These are phyloP conservation scores for Parnassius mnemosyne DNA, from an alignment of 2,888 invertebrate genomes.

Conservation along the genomic window DNA sequence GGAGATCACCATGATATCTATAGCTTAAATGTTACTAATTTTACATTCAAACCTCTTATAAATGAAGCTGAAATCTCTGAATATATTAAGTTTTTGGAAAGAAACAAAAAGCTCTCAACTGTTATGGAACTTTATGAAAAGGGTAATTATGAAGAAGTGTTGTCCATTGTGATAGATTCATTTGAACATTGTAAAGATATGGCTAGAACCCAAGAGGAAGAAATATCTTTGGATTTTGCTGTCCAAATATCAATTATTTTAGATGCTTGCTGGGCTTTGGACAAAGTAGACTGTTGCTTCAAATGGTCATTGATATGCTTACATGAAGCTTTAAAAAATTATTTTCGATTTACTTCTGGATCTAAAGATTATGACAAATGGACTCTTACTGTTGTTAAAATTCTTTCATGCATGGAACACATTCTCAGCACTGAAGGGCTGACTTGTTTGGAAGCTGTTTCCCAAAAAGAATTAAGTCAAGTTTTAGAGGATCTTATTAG, in stretches of 20 bases:
- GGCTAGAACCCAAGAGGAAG: conserved; percentile 65
- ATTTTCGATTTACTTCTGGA: conserved; percentile 71
- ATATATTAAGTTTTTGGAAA: conserved; percentile 66
- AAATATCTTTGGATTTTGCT: conserved; percentile 77
- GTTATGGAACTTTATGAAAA: conserved; percentile 84
- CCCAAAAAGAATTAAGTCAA: conserved; percentile 82
- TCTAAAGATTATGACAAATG: conserved; percentile 70
- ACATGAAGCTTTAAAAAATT: conserved; percentile 86
- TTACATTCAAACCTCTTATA: conserved; percentile 62
- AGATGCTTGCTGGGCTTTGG: conserved; percentile 83
- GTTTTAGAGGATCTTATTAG: conserved; percentile 87
- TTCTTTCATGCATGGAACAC: conserved; percentile 70
- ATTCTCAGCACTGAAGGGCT: conserved; percentile 66
- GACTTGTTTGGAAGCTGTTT: conserved; percentile 74
- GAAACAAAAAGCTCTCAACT: conserved; percentile 81
- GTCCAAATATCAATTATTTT: conserved; percentile 82
- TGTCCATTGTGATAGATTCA: conserved; percentile 84
- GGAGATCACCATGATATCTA: conserved; percentile 59
- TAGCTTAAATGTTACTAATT: conserved; percentile 57
- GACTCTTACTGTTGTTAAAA: conserved; percentile 68
- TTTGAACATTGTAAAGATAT: conserved; percentile 79
- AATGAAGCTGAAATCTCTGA: conserved; percentile 57
- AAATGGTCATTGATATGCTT: conserved; percentile 89
- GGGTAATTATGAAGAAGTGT: conserved; percentile 83
- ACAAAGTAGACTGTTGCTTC: conserved; percentile 83